phyloP scores from a whole-genome alignment of 2,113 vertebrate genomes.

The Entosphenus tridentatus region DNA sequence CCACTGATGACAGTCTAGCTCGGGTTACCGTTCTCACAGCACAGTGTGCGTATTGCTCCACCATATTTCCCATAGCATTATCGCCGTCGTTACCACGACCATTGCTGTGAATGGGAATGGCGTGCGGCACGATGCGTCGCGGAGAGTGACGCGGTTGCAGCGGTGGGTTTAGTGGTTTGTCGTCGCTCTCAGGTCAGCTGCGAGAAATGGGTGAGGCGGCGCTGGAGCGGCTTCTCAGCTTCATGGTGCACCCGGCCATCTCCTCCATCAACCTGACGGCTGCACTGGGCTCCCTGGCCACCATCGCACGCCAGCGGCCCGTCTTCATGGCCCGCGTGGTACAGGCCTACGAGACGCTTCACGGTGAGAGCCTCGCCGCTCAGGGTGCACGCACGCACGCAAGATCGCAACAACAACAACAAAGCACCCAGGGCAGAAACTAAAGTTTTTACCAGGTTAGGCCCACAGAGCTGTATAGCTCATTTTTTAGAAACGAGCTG shows the following conservation, averaged over 20 bases:
- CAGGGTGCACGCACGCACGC: too few relatives aligned
- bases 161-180: neutral
- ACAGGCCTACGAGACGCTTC: slow-evolving; percentile 68
- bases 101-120: too few relatives aligned
- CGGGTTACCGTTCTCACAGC: too few relatives aligned
- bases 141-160: neutral
- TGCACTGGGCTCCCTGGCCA: slow-evolving; percentile 54
- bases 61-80: too few relatives aligned
- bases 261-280: slow-evolving; percentile 88
- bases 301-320: slow-evolving; percentile 61
- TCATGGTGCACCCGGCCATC: slow-evolving; percentile 88
- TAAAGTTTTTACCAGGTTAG: too few relatives aligned
- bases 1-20: too few relatives aligned
- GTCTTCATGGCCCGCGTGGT: slow-evolving; percentile 94
- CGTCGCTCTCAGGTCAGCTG: slow-evolving; percentile 23
- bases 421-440: too few relatives aligned
- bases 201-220: slow-evolving; percentile 56
- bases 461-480: too few relatives aligned
- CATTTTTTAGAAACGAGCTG: too few relatives aligned
- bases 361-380: slow-evolving; percentile 24
- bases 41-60: too few relatives aligned
- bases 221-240: slow-evolving; percentile 66
- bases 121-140: neutral
- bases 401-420: too few relatives aligned
- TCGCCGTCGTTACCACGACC: too few relatives aligned